Conservation (phyloP, 2,113 vertebrate genomes). For the Cryptoleucopteryx plumbea region DNA sequence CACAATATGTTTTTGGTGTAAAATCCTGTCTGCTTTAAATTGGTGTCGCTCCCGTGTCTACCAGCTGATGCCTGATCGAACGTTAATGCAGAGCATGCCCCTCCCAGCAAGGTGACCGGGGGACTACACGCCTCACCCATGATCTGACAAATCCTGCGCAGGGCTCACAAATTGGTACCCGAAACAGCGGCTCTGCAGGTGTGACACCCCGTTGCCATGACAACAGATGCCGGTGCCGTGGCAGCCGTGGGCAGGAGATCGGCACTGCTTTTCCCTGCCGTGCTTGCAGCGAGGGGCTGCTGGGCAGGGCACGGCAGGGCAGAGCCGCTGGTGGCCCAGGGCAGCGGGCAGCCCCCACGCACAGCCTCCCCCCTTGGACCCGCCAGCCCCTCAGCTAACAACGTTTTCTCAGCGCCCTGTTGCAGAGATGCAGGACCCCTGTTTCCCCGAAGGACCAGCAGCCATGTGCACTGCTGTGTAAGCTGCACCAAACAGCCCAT, state of each 20-base stretch:
- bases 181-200: background rate
- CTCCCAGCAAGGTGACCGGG: background rate
- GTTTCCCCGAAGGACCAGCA: background rate
- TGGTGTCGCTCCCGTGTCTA: background rate
- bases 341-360: fast-evolving
- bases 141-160: background rate
- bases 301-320: background rate
- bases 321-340: fast-evolving
- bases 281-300: background rate
- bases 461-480: background rate
- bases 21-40: background rate
- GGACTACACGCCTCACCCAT: background rate
- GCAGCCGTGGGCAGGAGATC: background rate
- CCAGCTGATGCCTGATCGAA: background rate
- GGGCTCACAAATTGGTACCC: constrained; percentile 5
- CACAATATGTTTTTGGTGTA: background rate
- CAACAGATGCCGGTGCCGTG: background rate
- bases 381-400: background rate
- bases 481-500: background rate
- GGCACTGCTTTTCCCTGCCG: background rate
- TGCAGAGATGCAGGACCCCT: background rate
- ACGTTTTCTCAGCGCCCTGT: background rate
- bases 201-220: constrained; percentile 19
- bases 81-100: background rate
- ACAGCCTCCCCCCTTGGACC: background rate